A percentile compares a stretch with the other conserved stretches of the same genome.
phyloP scores from a whole-genome alignment of 2,888 invertebrate species.

The Xanthostigma xanthostigma region DNA sequence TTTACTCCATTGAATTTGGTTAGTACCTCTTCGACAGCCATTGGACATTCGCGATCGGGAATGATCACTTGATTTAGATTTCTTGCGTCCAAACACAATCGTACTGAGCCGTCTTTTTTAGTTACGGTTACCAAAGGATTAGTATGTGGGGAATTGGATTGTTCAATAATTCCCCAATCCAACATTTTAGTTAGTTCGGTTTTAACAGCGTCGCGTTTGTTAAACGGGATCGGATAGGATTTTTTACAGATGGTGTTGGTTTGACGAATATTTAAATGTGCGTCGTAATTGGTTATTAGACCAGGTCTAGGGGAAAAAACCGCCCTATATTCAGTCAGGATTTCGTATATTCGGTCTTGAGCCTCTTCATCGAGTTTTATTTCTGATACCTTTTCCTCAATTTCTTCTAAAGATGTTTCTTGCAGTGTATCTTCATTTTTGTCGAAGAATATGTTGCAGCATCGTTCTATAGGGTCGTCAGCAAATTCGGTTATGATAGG shows the following conservation, averaged over 20 bases:
- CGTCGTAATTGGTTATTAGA: neutral
- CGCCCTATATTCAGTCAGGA: neutral
- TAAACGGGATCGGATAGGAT: neutral
- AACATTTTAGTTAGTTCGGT: neutral
- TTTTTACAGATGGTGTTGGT: neutral
- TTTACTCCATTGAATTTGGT: neutral
- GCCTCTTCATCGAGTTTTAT: too few species aligned
- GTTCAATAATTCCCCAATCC: conserved; percentile 1
- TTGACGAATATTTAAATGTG: neutral
- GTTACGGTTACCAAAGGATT: conserved; percentile 3
- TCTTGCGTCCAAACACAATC: conserved; percentile 4
- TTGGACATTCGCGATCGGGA: conserved; percentile 1
- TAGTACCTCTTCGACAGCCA: neutral
- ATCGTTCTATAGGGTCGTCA: too few species aligned
- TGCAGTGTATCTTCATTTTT: too few species aligned
- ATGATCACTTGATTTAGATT: neutral
- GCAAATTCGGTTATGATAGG: too few species aligned
- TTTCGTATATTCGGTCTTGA: neutral
- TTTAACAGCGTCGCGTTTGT: neutral
- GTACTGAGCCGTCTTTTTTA: conserved; percentile 3
- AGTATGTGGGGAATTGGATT: neutral
- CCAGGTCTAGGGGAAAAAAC: neutral
- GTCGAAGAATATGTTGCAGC: too few species aligned
- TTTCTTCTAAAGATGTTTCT: too few species aligned
- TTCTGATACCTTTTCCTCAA: too few species aligned